Base-by-base conservation (phyloP, 2,888 invertebrate species). In the Autographa pulchrina region DNA sequence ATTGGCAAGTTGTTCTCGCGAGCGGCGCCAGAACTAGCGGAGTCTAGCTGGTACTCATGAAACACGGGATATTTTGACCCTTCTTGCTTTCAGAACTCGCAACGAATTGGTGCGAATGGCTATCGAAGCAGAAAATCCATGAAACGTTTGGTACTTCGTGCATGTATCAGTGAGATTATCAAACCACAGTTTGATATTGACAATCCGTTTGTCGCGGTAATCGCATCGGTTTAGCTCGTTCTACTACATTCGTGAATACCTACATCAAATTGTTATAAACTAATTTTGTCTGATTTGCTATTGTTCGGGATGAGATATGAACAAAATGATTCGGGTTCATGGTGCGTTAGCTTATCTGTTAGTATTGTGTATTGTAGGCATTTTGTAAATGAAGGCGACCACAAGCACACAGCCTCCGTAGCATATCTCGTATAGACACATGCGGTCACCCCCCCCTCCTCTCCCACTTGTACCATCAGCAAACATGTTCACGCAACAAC, bases 1-100 rank as follows among this genome's bases (percentile, higher is more conserved):
- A 70, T 56, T 70, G 75, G 64, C 64, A 60, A 35, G 60, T 35
- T 62, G n/a, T 13, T 52, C 31, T 54, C 18, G 32, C 14, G 2
- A 59, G 32, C 38, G 54, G 31, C 65, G 32, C 32, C 59, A 52
- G 61, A 32, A 52, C 25, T 61, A 62, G 41, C 32, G 16, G 13
- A 41, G n/a, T 14, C n/a, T 48, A 0, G 20, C 20, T 11, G 25
- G 54, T 25, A 25, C 3, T 20, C n/a, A 7, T n/a, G 54, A 25
- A 54, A 25, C 20, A 25, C n/a, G n/a, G 25, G 13, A 56, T 20
- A 25, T 56, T 56, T 25, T 20, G 54, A 56, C 54, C 9, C 20
- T 20, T 18, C 48, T 48, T 48, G 48, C n/a, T n/a, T 48, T 6
- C n/a, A 48, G n/a, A n/a, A 48, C 48, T 48, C 48, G 6, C 48